Conservation (phyloP, 2,888 invertebrate genomes). For the Yponomeuta evonymella region DNA sequence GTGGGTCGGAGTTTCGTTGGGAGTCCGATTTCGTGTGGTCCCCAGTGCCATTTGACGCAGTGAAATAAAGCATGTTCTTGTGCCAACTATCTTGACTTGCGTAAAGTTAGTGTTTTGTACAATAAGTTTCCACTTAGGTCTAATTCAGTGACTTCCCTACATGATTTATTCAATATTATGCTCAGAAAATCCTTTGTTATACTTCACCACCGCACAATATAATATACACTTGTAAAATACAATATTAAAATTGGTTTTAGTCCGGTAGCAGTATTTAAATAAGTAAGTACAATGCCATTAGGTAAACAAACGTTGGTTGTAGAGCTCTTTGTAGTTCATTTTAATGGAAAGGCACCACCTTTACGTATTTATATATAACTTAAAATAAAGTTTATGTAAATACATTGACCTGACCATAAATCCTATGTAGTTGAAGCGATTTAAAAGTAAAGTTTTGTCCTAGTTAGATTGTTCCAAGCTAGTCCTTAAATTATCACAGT, state of each 20-base stretch:
- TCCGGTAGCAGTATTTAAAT: not conserved
- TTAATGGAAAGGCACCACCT: not conserved
- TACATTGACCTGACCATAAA: slow-evolving; percentile 12
- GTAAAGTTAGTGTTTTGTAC: not conserved
- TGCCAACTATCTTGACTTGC: not conserved
- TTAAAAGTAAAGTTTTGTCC: slow-evolving; percentile 42
- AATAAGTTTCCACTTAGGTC: not conserved
- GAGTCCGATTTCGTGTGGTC: slow-evolving; percentile 2
- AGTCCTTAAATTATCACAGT: slow-evolving; percentile 65
- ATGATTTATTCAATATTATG: not conserved
- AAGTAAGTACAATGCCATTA: slow-evolving; percentile 1
- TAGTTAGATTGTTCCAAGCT: slow-evolving; percentile 70
- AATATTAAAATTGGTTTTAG: not conserved
- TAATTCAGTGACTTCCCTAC: not conserved
- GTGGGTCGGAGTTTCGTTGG: not conserved
- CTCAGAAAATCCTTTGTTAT: not conserved
- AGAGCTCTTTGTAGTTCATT: not conserved
- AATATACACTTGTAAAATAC: too few species aligned
- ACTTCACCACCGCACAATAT: not conserved
- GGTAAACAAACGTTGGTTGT: not conserved
- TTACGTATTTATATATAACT: not conserved
- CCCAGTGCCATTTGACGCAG: slow-evolving; percentile 14
- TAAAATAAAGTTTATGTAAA: slow-evolving; percentile 8
- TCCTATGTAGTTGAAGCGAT: not conserved
- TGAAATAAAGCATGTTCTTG: slow-evolving; percentile 1